Evolutionary conservation across 2,888 invertebrate genomes (phyloP).

Genomic region (Drosophila cyrtoloma): DNA sequence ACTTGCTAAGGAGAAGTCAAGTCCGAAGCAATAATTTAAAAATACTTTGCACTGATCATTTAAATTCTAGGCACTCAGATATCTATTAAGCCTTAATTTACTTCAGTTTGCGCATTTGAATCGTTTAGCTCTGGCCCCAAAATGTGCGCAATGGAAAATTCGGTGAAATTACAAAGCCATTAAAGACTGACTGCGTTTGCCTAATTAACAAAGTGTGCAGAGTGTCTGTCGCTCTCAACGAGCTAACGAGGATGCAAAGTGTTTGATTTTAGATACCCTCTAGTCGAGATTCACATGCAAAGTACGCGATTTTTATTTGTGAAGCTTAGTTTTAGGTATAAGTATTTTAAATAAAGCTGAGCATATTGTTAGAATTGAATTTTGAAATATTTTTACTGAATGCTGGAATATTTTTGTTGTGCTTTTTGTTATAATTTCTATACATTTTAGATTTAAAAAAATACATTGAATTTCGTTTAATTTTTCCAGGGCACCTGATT

Average conservation of each 20-base stretch:
- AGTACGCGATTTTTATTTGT: neutral
- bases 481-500: slow-evolving; percentile 3
- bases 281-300: neutral
- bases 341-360: neutral
- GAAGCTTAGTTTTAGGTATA: neutral
- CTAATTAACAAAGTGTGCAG: slow-evolving; percentile 56
- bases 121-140: slow-evolving; percentile 4
- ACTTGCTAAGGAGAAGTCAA: neutral
- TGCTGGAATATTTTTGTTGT: neutral
- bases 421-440: neutral
- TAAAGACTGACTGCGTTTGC: slow-evolving; percentile 48
- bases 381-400: neutral
- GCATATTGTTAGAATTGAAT: accelerated
- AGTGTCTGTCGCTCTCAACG: slow-evolving; percentile 26
- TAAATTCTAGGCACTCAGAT: neutral
- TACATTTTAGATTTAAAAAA: neutral
- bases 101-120: slow-evolving; percentile 16
- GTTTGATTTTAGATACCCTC: slow-evolving; percentile 36
- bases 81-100: slow-evolving; percentile 18
- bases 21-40: neutral
- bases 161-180: slow-evolving; percentile 47
- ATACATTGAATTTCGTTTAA: neutral
- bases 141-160: slow-evolving; percentile 6
- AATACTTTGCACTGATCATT: neutral
- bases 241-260: slow-evolving; percentile 49